Evolutionary conservation across 2,113 vertebrate species (phyloP).

Genomic region (Dicerorhinus sumatrensis): DNA sequence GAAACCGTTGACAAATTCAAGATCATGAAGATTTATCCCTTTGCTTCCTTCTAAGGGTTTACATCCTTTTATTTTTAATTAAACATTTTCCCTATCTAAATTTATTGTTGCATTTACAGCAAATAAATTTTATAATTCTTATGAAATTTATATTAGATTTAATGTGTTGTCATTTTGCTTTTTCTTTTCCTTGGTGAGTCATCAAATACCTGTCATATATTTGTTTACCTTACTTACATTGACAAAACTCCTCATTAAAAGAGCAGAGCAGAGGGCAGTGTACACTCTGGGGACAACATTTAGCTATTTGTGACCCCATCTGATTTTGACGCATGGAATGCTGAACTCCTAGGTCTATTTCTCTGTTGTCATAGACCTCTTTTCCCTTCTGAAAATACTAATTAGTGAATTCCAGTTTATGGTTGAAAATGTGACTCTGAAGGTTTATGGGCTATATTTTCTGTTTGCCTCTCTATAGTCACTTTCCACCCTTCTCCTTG

Average conservation of each 20-base stretch:
- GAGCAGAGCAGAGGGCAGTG: background rate
- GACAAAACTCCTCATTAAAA: background rate
- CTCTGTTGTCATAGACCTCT: background rate
- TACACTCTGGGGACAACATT: background rate
- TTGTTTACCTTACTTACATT: background rate
- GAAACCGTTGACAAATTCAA: background rate
- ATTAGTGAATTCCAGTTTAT: background rate
- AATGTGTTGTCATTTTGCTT: background rate
- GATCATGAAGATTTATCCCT: background rate
- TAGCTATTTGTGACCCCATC: background rate
- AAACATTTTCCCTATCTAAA: background rate
- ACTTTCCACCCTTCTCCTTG: background rate
- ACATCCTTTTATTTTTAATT: background rate
- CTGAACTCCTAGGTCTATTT: background rate
- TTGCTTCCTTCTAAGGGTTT: background rate
- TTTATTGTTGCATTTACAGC: background rate
- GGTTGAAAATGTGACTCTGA: background rate
- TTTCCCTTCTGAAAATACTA: background rate
- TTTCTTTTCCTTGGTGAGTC: background rate
- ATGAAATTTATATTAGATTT: background rate
- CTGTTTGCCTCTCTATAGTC: background rate
- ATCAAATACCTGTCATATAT: background rate
- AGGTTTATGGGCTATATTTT: background rate
- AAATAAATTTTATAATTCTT: slow-evolving; percentile 2
- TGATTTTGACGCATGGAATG: background rate